Percentiles rank a stretch among this genome's conserved stretches.
phyloP scores from a whole-genome alignment of 2,888 invertebrate species.

The Thelaira solivaga region DNA sequence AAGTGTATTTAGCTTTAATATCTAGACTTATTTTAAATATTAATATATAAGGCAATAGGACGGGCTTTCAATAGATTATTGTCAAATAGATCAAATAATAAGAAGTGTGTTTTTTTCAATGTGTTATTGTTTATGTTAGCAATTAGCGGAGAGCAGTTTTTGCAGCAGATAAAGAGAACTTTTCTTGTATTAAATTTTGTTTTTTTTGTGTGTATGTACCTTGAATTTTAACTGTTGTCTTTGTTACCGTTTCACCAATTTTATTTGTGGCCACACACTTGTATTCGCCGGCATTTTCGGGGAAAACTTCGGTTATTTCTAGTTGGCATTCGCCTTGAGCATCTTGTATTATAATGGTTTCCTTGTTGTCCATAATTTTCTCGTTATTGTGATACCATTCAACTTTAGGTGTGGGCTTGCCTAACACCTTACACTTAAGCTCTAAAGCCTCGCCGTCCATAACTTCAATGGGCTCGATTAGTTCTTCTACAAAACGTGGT shows the following conservation, averaged over 20 bases:
- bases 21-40: no score
- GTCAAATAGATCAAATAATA: no score
- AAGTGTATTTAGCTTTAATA: no score
- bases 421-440: constrained; percentile 85
- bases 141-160: constrained; percentile 1
- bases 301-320: constrained; percentile 90
- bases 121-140: no score
- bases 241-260: constrained; percentile 88
- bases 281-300: constrained; percentile 93
- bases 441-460: constrained; percentile 94
- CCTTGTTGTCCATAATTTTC: constrained; percentile 86
- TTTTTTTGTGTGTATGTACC: constrained; percentile 77
- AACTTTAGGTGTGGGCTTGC: constrained; percentile 87
- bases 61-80: no score
- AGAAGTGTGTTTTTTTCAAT: no score
- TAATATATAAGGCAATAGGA: no score
- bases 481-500: constrained; percentile 86
- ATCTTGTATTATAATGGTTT: constrained; percentile 85
- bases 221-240: constrained; percentile 88
- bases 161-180: background rate
- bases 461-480: constrained; percentile 83
- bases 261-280: constrained; percentile 89
- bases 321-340: constrained; percentile 88
- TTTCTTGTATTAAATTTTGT: background rate
- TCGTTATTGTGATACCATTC: constrained; percentile 88